phyloP scores from a whole-genome alignment of 2,797 vertebrate species.

The Takifugu rubripes region DNA sequence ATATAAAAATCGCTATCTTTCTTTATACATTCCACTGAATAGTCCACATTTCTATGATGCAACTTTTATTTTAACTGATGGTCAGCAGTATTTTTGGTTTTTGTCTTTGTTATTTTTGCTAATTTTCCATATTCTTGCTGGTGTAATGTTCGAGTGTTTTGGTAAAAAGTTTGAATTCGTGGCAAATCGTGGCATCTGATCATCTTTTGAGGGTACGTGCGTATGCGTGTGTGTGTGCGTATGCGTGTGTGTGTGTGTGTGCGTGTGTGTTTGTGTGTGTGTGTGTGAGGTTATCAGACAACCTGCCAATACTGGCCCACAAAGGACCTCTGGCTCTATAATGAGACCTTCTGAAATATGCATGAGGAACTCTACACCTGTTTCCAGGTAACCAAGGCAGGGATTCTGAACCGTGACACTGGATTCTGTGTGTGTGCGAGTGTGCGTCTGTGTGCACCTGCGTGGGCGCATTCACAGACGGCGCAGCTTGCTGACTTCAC shows the following conservation, averaged over 20 bases:
- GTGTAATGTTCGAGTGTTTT: no score
- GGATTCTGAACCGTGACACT: slow-evolving; percentile 64
- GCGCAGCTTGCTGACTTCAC: slow-evolving; percentile 40
- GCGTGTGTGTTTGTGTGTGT: not conserved
- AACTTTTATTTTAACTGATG: no score
- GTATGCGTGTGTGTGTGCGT: no score
- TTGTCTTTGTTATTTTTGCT: no score
- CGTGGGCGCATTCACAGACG: slow-evolving; percentile 27
- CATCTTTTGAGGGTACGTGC: no score
- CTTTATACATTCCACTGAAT: no score
- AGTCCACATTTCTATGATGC: no score
- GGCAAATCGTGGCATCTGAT: no score
- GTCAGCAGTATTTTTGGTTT: no score
- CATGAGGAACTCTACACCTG: slow-evolving; percentile 81
- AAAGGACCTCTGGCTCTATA: slow-evolving; percentile 71
- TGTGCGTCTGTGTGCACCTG: slow-evolving; percentile 23
- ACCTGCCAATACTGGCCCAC: slow-evolving; percentile 53
- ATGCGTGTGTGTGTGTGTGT: not conserved
- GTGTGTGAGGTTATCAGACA: slow-evolving; percentile 24
- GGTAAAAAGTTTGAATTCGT: no score
- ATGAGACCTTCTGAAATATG: slow-evolving; percentile 75
- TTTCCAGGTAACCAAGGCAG: slow-evolving; percentile 82
- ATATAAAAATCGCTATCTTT: no score
- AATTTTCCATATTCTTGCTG: no score
- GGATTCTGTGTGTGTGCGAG: slow-evolving; percentile 29